These are phyloP conservation scores for Cephus sareptanus DNA, from an alignment of 2,888 invertebrate species.

Conservation along the genomic window DNA sequence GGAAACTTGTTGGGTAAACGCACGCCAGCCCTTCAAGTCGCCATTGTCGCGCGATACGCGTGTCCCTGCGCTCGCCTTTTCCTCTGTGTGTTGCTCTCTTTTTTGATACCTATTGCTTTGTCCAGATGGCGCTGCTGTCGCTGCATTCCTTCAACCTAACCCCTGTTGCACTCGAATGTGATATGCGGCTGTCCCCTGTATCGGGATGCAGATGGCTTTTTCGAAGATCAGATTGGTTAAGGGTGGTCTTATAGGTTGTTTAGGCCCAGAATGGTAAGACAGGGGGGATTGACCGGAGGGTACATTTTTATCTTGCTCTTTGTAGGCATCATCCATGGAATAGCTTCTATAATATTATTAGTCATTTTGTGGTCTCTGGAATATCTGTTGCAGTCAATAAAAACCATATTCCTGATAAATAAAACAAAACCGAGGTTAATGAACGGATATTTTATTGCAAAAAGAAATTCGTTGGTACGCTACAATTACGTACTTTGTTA, in stretches of 20 bases:
- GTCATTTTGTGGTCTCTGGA: neutral
- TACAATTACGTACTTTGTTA: neutral
- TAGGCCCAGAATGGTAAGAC: neutral
- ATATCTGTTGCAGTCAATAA: neutral
- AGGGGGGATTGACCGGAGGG: neutral
- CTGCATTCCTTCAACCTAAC: conserved; percentile 8
- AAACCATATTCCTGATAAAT: neutral
- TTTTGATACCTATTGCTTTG: neutral
- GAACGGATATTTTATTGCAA: neutral
- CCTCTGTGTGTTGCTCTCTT: conserved; percentile 14
- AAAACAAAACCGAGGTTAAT: neutral
- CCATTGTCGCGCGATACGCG: conserved; percentile 57
- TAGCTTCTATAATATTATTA: neutral
- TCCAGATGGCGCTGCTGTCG: conserved; percentile 39
- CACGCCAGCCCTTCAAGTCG: conserved; percentile 55
- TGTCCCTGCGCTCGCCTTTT: conserved; percentile 42
- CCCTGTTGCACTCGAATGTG: neutral
- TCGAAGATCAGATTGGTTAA: neutral
- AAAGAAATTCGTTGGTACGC: neutral
- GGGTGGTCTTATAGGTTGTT: neutral
- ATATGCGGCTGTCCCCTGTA: neutral
- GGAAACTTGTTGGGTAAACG: conserved; percentile 40
- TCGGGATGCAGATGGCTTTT: neutral
- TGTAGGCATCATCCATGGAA: neutral
- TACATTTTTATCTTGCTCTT: neutral